phyloP scores from a whole-genome alignment of 2,888 invertebrate genomes.

The Gasteruption jaculator region DNA sequence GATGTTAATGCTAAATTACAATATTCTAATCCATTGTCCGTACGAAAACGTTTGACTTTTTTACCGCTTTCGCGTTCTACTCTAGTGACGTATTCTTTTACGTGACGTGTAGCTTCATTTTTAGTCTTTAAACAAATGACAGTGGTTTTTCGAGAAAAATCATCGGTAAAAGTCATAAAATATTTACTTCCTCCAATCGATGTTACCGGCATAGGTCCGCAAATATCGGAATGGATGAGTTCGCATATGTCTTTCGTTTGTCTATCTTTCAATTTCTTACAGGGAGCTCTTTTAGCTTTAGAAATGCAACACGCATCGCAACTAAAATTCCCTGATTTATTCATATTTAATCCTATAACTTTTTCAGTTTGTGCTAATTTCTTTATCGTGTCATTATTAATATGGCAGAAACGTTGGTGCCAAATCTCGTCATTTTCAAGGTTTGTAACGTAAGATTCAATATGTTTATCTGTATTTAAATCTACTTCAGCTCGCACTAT shows the following conservation, averaged over 20 bases:
- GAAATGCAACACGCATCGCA: slow-evolving; percentile 8
- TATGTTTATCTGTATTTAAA: not conserved
- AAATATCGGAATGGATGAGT: slow-evolving; percentile 7
- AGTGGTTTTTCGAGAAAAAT: slow-evolving; percentile 10
- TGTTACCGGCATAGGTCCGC: slow-evolving; percentile 7
- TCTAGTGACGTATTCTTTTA: slow-evolving; percentile 8
- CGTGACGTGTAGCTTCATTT: slow-evolving; percentile 7
- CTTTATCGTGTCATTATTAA: slow-evolving; percentile 2
- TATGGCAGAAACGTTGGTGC: slow-evolving; percentile 9
- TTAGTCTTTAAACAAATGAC: slow-evolving; percentile 16
- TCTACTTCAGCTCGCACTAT: not conserved
- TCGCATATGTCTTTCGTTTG: slow-evolving; percentile 4
- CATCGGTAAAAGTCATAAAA: slow-evolving; percentile 16
- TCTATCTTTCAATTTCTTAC: not conserved
- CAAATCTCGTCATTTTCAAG: too few relatives aligned
- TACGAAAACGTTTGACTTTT: slow-evolving; percentile 9
- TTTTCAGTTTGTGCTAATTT: not conserved
- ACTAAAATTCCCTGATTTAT: not conserved
- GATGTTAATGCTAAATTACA: slow-evolving; percentile 12
- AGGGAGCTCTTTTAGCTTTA: slow-evolving; percentile 10
- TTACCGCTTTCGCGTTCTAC: slow-evolving; percentile 9
- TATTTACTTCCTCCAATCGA: slow-evolving; percentile 12
- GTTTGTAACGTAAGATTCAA: too few relatives aligned
- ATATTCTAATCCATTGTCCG: slow-evolving; percentile 16
- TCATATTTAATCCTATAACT: slow-evolving; percentile 6